Base-by-base conservation (phyloP, 2,797 vertebrate species). In the Hylomyscus alleni region DNA sequence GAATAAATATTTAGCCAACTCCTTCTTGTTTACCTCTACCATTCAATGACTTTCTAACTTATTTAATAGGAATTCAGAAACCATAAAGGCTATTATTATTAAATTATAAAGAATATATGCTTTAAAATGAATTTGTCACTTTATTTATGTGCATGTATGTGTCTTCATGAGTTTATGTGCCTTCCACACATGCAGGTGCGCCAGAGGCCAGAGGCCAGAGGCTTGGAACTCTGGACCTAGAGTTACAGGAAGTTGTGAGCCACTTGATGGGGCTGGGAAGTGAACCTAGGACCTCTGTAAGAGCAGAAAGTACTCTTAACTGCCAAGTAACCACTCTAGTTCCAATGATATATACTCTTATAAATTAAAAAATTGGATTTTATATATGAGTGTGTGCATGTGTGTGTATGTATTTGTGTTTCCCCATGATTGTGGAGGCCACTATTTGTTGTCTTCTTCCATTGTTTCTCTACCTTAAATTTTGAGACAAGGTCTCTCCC, bases 1-100 rank as follows among this genome's bases (percentile, higher is more conserved):
- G 91, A 95, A n/a, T 91, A 94, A 92, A 78, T 92, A 93, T 91
- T 82, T 86, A 56, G 31, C 31, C 52, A 91, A 58, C 20, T 88
- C 12, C 50, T 69, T 89, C 26, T 26, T 26, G 24, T 80, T 93
- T 92, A 15, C 13, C 52, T 96, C 40, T 91, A 69, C 47, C 50
- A 94, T 13, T 78, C 20, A 84, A 12, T 81, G 65, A 56, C 29
- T 5, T 14, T 86, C 14, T 81, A 88, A 90, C 62, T 81, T 37
- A 52, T 91, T 96, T 89, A 92, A 80, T 87, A 83, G 34, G 22
- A 47, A 78, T 89, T 86, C 82, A 82, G 91, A 96, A 94, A 31
- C 75, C 19, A 60, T 17, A 82, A 31, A 80, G 17, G 7, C 4
- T 91, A 91, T 19, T 17, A 76, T 40, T 76, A 77, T 4, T 80